phyloP scores from a whole-genome alignment of 2,888 invertebrate genomes.

The Polyploca ridens region DNA sequence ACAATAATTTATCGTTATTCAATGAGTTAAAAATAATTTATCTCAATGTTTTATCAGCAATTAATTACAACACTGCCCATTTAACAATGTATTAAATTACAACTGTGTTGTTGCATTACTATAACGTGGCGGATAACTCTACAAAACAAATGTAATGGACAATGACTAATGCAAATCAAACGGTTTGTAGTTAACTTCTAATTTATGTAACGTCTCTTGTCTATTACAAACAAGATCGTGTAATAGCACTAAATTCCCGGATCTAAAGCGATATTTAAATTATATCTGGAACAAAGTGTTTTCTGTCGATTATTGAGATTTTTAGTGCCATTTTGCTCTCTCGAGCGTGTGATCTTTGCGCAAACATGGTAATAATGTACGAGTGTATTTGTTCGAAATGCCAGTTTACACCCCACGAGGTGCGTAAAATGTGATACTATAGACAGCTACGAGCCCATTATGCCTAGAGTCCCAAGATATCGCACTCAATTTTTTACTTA shows the following conservation, averaged over 20 bases:
- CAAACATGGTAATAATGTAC: conserved; percentile 41
- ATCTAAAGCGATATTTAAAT: not conserved
- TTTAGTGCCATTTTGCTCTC: conserved; percentile 26
- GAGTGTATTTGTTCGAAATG: conserved; percentile 39
- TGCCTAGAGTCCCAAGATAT: conserved; percentile 20
- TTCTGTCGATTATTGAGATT: conserved; percentile 24
- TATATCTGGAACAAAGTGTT: conserved; percentile 4
- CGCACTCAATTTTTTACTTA: not conserved
- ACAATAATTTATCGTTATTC: conserved; percentile 24
- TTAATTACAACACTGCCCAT: not conserved
- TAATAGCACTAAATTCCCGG: conserved; percentile 2
- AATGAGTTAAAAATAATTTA: conserved; percentile 8
- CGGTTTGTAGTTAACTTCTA: not conserved
- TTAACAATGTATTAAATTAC: not conserved
- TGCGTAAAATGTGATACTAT: conserved; percentile 54
- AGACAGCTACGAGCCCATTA: conserved; percentile 52
- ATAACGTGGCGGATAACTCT: not conserved
- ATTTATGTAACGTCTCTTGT: not conserved
- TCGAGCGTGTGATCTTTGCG: conserved; percentile 27
- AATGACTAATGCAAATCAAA: not conserved
- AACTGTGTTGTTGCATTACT: no score
- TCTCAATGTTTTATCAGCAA: not conserved
- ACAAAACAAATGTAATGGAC: not conserved
- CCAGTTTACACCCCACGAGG: conserved; percentile 34
- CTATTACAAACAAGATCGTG: conserved; percentile 1